phyloP scores from a whole-genome alignment of 2,797 vertebrate species.

The Silurus lanzhouensis region DNA sequence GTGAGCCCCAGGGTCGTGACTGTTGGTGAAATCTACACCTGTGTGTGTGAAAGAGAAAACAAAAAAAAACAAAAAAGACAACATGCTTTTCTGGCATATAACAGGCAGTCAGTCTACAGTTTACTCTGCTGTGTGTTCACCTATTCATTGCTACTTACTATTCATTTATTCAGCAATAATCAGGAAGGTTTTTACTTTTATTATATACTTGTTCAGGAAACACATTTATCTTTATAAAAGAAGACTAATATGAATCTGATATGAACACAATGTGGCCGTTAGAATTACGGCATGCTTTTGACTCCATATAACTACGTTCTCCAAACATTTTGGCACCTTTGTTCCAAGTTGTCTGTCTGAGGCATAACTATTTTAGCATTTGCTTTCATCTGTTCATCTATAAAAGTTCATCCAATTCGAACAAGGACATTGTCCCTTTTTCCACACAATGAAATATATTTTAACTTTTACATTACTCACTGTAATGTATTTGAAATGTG shows the following conservation, averaged over 20 bases:
- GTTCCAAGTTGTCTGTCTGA: not conserved
- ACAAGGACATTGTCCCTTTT: conserved; percentile 9
- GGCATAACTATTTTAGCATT: not conserved
- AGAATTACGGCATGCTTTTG: not conserved
- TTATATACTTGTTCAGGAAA: not conserved
- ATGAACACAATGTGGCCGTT: not conserved
- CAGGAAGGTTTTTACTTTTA: not conserved
- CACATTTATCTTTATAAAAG: not conserved
- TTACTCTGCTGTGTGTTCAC: not conserved
- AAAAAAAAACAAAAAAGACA: too few relatives aligned
- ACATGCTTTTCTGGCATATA: too few relatives aligned
- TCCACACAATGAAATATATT: not conserved
- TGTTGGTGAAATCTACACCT: too few relatives aligned
- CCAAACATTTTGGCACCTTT: not conserved
- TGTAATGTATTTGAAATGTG: not conserved
- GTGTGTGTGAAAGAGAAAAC: too few relatives aligned
- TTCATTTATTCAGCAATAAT: not conserved
- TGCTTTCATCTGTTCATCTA: not conserved
- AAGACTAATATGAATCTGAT: not conserved
- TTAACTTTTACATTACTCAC: not conserved
- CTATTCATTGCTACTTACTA: not conserved
- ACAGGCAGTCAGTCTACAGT: not conserved
- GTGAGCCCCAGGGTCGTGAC: too few relatives aligned
- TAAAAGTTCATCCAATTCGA: not conserved
- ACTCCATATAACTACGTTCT: not conserved